Conservation (phyloP, 2,113 vertebrate species). For the Phocoena phocoena region DNA sequence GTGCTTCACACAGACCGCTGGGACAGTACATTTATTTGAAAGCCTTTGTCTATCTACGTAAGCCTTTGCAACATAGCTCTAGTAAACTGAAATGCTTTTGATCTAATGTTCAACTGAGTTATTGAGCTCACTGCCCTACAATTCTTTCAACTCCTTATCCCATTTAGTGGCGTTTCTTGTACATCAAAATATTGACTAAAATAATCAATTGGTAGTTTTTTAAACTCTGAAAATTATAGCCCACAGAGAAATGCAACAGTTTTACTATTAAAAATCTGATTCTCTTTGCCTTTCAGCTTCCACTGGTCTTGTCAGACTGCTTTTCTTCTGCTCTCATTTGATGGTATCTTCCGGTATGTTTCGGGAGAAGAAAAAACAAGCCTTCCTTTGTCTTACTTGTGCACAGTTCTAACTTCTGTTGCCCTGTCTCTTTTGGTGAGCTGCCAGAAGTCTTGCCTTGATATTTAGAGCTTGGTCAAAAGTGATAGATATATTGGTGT, state of each 20-base stretch:
- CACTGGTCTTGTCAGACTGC: background rate
- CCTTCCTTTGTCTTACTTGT: background rate
- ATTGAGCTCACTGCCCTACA: background rate
- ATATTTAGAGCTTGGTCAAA: constrained; percentile 8
- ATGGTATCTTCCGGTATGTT: background rate
- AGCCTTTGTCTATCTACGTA: background rate
- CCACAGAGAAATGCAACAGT: background rate
- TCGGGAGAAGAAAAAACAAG: background rate
- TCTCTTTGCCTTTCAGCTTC: background rate
- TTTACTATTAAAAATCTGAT: background rate
- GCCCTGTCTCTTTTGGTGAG: background rate
- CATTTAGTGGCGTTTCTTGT: background rate
- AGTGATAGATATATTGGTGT: background rate
- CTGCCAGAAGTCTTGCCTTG: background rate
- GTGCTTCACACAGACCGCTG: background rate
- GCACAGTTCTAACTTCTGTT: background rate
- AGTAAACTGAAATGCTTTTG: background rate
- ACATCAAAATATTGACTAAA: constrained; percentile 1
- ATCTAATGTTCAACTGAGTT: background rate
- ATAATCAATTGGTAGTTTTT: background rate
- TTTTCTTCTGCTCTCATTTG: background rate
- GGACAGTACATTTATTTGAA: background rate
- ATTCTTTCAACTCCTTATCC: constrained; percentile 22
- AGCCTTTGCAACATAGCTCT: background rate
- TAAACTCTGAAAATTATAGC: background rate